Evolutionary conservation across 2,797 vertebrate species (phyloP).

Genomic region (Perdix hodgsoniae): DNA sequence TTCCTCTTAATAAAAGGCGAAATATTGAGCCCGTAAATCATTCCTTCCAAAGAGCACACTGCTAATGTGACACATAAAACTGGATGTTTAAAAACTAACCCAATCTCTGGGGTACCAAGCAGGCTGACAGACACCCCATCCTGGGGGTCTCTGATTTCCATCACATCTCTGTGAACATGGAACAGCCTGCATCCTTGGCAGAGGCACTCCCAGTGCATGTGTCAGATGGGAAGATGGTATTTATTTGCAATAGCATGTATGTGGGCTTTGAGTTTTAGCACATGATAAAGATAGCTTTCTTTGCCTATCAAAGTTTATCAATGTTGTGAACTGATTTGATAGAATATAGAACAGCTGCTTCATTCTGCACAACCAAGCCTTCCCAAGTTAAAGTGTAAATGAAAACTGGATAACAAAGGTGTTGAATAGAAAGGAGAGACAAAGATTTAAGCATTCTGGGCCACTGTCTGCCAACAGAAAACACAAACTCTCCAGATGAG

Average conservation of each 20-base stretch:
- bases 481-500: background rate
- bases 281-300: background rate
- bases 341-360: background rate
- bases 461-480: background rate
- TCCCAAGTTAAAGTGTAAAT: background rate
- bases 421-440: background rate
- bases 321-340: background rate
- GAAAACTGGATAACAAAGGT: background rate
- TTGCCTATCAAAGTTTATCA: background rate
- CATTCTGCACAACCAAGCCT: background rate
- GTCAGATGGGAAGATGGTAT: background rate
- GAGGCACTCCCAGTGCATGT: background rate
- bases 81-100: background rate
- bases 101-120: background rate
- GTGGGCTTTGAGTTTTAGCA: background rate
- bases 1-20: constrained; percentile 44
- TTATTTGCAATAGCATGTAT: background rate
- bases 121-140: background rate
- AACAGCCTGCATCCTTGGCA: background rate
- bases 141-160: background rate
- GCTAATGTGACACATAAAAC: background rate
- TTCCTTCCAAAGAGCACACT: constrained; percentile 2
- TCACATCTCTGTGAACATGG: background rate
- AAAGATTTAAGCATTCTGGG: background rate
- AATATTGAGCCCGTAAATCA: constrained; percentile 27